Conservation (phyloP, 2,888 invertebrate genomes). For the Macrophya annulata region DNA sequence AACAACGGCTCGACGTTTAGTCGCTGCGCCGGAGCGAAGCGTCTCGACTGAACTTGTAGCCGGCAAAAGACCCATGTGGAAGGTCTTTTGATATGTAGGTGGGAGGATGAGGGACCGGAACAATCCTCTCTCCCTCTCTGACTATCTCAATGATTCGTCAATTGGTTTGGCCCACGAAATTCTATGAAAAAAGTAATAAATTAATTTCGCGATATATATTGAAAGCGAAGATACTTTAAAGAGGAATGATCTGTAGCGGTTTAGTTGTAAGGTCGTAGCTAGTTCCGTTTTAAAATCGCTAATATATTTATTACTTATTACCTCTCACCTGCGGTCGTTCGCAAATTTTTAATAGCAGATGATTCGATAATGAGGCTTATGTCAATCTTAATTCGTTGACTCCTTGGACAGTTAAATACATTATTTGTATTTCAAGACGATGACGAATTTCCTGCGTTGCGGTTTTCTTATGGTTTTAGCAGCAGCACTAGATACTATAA, state of each 20-base stretch:
- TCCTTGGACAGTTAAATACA: not conserved
- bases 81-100: constrained; percentile 63
- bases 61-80: constrained; percentile 61
- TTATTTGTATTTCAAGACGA: not conserved
- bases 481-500: not conserved
- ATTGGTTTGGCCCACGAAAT: constrained; percentile 1
- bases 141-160: constrained; percentile 40
- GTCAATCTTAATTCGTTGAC: constrained; percentile 13
- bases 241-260: not conserved
- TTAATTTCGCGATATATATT: not conserved
- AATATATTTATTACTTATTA: not conserved
- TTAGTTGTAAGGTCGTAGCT: not conserved
- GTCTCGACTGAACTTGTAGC: constrained; percentile 54
- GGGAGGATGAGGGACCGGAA: constrained; percentile 66
- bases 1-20: constrained; percentile 36
- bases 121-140: constrained; percentile 49
- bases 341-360: not conserved
- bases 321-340: not conserved
- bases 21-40: constrained; percentile 53
- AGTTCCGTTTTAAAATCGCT: not conserved
- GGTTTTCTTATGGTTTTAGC: not conserved
- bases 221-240: not conserved
- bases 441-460: not conserved
- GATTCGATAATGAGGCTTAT: not conserved
- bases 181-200: not conserved